These are phyloP conservation scores for Strigamia maritima DNA, from an alignment of 2,888 invertebrate genomes.

Conservation along the genomic window DNA sequence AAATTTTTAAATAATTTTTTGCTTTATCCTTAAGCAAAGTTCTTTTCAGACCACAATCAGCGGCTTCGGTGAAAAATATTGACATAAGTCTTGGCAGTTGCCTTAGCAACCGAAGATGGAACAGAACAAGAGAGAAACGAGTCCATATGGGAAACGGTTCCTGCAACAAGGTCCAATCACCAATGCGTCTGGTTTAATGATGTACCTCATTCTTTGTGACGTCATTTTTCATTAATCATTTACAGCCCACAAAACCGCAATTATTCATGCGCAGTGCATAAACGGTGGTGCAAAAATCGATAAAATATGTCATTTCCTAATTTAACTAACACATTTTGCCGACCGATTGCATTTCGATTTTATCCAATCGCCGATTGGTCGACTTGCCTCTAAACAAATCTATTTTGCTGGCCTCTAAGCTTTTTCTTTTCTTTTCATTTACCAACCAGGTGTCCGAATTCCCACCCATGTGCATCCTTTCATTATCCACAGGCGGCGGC, in stretches of 20 bases:
- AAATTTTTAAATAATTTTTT: not conserved
- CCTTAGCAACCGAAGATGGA: slow-evolving; percentile 12
- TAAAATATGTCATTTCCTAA: not conserved
- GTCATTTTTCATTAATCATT: not conserved
- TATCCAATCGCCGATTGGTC: slow-evolving; percentile 6
- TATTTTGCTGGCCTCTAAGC: slow-evolving; percentile 29
- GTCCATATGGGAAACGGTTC: not conserved
- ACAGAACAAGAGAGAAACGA: slow-evolving; percentile 22
- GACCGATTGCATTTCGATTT: not conserved
- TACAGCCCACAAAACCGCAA: not conserved
- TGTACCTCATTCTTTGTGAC: slow-evolving; percentile 7
- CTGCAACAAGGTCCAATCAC: slow-evolving; percentile 28
- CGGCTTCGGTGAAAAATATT: slow-evolving; percentile 22
- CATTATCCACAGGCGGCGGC: slow-evolving; percentile 25
- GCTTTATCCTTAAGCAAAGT: not conserved
- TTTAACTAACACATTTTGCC: not conserved
- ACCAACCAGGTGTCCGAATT: slow-evolving; percentile 29
- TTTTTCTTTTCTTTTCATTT: slow-evolving; percentile 14
- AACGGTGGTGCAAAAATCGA: not conserved
- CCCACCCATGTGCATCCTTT: slow-evolving; percentile 34
- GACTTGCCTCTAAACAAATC: slow-evolving; percentile 22
- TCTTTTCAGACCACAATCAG: slow-evolving; percentile 21
- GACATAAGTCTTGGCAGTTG: slow-evolving; percentile 15
- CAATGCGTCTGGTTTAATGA: not conserved
- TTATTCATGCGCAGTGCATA: not conserved